phyloP scores from a whole-genome alignment of 2,888 invertebrate species.

The Saturnia japonica region DNA sequence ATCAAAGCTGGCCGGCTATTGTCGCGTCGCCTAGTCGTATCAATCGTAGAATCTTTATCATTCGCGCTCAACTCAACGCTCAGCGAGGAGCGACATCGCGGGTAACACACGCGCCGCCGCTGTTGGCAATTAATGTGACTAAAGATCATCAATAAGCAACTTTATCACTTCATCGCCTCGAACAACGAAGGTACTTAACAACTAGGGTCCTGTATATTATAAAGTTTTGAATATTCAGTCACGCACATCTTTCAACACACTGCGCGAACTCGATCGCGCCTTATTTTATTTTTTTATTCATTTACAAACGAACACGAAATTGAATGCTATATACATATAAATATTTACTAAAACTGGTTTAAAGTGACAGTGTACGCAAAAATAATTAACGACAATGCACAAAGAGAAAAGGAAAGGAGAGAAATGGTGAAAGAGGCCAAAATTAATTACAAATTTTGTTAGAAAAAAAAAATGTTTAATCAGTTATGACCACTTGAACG shows the following conservation, averaged over 20 bases:
- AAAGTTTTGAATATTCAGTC: conserved; percentile 71
- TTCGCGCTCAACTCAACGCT: conserved; percentile 66
- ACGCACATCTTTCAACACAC: conserved; percentile 67
- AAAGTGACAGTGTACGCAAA: conserved; percentile 34
- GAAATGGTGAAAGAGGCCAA: neutral
- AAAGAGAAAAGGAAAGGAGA: neutral
- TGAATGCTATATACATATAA: conserved; percentile 32
- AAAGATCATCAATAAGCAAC: conserved; percentile 80
- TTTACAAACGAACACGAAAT: conserved; percentile 43
- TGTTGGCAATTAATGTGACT: conserved; percentile 77
- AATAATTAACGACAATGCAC: conserved; percentile 30
- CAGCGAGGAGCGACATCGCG: conserved; percentile 59
- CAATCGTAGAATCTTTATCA: conserved; percentile 73
- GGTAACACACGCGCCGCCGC: conserved; percentile 71
- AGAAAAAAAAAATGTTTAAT: conserved; percentile 60
- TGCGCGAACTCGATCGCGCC: conserved; percentile 31
- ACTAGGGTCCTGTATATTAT: conserved; percentile 63
- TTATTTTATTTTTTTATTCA: conserved; percentile 43
- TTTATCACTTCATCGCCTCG: conserved; percentile 78
- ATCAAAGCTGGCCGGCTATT: conserved; percentile 69
- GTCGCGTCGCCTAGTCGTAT: conserved; percentile 63
- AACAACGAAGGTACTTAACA: conserved; percentile 69
- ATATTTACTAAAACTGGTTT: conserved; percentile 26
- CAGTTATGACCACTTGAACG: conserved; percentile 78
- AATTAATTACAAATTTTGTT: conserved; percentile 20